Conservation (phyloP, 2,888 invertebrate genomes). For the Rhogogaster chlorosoma region DNA sequence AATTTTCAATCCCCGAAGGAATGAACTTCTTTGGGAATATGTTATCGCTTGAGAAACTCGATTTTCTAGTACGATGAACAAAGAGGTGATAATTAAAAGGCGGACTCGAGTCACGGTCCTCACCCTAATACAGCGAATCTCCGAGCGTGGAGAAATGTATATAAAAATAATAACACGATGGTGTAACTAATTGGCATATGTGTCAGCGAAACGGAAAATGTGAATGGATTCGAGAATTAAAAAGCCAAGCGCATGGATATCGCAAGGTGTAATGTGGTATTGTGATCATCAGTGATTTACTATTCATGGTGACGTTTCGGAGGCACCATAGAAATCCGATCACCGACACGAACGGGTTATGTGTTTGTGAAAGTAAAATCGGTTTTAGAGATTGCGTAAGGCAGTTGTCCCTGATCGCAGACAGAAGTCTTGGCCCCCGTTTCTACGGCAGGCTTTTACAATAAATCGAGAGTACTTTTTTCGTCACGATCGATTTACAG, state of each 20-base stretch:
- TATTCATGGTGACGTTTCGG: constrained; percentile 19
- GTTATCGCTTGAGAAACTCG: not conserved
- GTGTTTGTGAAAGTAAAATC: constrained; percentile 50
- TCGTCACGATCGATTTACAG: not conserved
- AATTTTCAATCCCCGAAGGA: not conserved
- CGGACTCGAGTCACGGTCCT: not conserved
- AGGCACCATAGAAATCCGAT: constrained; percentile 28
- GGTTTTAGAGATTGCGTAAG: constrained; percentile 51
- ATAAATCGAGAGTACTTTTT: constrained; percentile 28
- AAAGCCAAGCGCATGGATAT: not conserved
- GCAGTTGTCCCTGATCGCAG: constrained; percentile 44
- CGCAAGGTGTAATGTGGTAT: not conserved
- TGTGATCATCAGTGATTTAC: not conserved
- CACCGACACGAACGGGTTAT: constrained; percentile 42
- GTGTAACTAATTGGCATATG: not conserved
- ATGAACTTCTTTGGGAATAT: not conserved
- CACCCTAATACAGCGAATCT: not conserved
- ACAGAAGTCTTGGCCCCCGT: constrained; percentile 24
- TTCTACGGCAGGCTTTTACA: not conserved
- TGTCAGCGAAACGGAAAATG: not conserved
- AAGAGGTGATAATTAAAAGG: constrained; percentile 33
- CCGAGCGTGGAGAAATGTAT: not conserved
- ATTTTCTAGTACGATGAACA: constrained; percentile 35
- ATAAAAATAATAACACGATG: not conserved
- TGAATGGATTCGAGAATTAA: too few species aligned